A percentile compares a stretch with the other conserved stretches of the same genome.
Evolutionary conservation across 2,888 invertebrate species (phyloP).

Genomic region (Panopea generosa): DNA sequence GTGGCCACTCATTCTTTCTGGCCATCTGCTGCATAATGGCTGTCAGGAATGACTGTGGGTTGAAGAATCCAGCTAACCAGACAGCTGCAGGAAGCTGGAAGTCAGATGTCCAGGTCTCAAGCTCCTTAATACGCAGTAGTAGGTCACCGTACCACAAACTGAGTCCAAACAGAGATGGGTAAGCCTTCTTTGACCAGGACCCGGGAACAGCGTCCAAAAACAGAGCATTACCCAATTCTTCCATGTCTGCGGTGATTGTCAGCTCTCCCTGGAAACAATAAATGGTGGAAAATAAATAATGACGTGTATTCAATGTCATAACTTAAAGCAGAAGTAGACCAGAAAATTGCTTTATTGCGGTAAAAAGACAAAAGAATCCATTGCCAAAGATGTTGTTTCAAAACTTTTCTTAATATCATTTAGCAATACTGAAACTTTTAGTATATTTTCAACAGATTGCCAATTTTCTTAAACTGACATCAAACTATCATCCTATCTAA

Average conservation of each 20-base stretch:
- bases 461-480: no score
- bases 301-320: no score
- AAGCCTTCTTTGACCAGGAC: conserved; percentile 94
- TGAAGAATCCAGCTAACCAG: conserved; percentile 99
- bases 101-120: conserved; percentile 96
- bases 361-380: no score
- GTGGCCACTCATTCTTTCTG: conserved; percentile 94
- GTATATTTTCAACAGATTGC: no score
- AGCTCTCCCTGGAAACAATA: conserved; percentile 91
- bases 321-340: no score
- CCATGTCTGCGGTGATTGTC: conserved; percentile 98
- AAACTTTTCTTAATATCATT: no score
- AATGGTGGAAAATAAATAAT: not conserved
- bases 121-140: conserved; percentile 90
- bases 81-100: conserved; percentile 94
- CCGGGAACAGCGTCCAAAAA: conserved; percentile 95
- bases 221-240: conserved; percentile 95
- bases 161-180: conserved; percentile 95
- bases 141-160: conserved; percentile 97
- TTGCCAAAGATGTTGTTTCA: no score
- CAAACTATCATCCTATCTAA: no score
- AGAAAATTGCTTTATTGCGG: no score
- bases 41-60: conserved; percentile 97
- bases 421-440: no score
- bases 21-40: conserved; percentile 99